Conservation (phyloP, 1,140 invertebrate species). For the Asobara japonica region DNA sequence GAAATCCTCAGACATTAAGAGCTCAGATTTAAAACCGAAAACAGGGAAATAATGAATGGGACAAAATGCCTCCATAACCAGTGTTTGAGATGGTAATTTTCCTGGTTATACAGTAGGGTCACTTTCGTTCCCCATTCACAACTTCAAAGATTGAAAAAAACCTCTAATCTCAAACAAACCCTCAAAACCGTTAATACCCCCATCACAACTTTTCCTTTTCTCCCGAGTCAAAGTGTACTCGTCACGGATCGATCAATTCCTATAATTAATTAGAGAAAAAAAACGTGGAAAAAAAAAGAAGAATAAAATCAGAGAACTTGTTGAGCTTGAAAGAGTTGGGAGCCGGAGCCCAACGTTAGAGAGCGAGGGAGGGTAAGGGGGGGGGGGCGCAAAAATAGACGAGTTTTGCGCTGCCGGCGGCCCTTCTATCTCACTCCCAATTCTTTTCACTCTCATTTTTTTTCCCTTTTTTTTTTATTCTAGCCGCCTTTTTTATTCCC, state of each 20-base stretch:
- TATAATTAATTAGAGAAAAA: slow-evolving; percentile 60
- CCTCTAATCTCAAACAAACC: background rate
- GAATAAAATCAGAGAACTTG: slow-evolving; percentile 42
- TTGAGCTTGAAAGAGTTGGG: slow-evolving; percentile 46
- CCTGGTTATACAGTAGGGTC: too few relatives aligned
- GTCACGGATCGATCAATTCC: slow-evolving; percentile 52
- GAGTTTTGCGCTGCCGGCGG: slow-evolving; percentile 29
- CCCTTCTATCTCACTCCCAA: slow-evolving; percentile 15
- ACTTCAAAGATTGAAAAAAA: background rate
- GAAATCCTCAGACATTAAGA: too few relatives aligned
- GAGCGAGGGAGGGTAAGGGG: too few relatives aligned
- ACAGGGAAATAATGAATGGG: too few relatives aligned
- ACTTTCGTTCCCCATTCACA: too few relatives aligned
- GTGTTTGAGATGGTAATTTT: too few relatives aligned
- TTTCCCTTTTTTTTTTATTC: slow-evolving; percentile 37
- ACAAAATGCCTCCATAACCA: too few relatives aligned
- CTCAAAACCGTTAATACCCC: slow-evolving; percentile 20
- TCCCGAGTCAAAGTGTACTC: background rate
- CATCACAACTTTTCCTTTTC: slow-evolving; percentile 6
- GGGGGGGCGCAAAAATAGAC: slow-evolving; percentile 10
- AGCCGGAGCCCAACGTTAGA: slow-evolving; percentile 21
- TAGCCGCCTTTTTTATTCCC: slow-evolving; percentile 44
- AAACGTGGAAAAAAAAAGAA: slow-evolving; percentile 37
- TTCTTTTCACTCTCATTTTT: slow-evolving; percentile 31
- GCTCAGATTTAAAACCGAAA: too few relatives aligned